phyloP scores from a whole-genome alignment of 2,888 invertebrate genomes.

The Metellina segmentata region DNA sequence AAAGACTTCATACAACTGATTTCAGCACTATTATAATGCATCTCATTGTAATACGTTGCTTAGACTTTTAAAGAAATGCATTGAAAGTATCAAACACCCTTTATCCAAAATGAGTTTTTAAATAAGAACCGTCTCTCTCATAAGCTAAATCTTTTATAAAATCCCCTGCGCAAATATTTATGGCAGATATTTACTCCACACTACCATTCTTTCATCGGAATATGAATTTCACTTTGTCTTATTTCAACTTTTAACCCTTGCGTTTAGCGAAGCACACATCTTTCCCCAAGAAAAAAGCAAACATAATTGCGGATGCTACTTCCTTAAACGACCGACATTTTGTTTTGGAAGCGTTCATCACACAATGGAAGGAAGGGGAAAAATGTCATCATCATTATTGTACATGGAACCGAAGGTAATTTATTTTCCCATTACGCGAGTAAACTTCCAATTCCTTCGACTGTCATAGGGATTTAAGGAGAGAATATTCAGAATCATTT shows the following conservation, averaged over 20 bases:
- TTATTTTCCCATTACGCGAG: constrained; percentile 53
- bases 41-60: neutral
- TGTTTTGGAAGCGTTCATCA: neutral
- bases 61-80: neutral
- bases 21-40: too few species aligned
- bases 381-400: constrained; percentile 50
- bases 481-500: constrained; percentile 37
- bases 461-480: constrained; percentile 45
- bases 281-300: neutral
- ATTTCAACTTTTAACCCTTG: neutral
- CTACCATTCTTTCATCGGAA: too few species aligned
- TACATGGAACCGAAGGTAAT: constrained; percentile 23
- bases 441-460: constrained; percentile 40
- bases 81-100: neutral
- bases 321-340: constrained; percentile 10
- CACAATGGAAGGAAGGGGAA: neutral
- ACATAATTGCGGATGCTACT: constrained; percentile 11
- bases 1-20: too few species aligned
- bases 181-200: too few species aligned
- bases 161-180: too few species aligned
- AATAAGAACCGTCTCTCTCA: neutral
- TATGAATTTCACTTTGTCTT: too few species aligned
- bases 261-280: neutral
- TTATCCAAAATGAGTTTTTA: neutral
- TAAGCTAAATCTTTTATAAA: too few species aligned